Evolutionary conservation across 1,140 invertebrate species (phyloP).

Genomic region (Nilaparvata lugens): DNA sequence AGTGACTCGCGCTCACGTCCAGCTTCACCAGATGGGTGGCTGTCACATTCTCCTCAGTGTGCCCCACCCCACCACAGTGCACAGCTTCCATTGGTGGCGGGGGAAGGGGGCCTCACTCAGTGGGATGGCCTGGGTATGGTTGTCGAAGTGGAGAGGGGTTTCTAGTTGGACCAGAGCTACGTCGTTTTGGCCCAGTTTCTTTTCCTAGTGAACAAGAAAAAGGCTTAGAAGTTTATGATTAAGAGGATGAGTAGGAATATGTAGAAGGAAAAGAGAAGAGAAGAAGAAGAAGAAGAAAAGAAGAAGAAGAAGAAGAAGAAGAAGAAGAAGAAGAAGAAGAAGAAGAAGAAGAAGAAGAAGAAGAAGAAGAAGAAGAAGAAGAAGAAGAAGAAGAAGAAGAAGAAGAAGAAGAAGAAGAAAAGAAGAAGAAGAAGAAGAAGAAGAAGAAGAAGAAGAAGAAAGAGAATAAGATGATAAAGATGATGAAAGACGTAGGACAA

Average conservation of each 20-base stretch:
- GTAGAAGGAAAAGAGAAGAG: too few relatives aligned
- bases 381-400: not conserved
- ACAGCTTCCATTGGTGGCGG: not conserved
- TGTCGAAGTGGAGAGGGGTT: not conserved
- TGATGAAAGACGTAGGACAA: not conserved
- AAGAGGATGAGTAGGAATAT: too few relatives aligned
- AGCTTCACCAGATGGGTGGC: not conserved
- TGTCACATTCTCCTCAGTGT: not conserved
- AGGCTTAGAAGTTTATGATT: too few relatives aligned
- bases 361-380: not conserved
- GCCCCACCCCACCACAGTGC: not conserved
- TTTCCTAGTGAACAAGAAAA: not conserved
- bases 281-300: too few relatives aligned
- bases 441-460: too few relatives aligned
- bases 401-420: not conserved
- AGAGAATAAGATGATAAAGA: too few relatives aligned
- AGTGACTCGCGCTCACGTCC: not conserved
- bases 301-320: too few relatives aligned
- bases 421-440: not conserved
- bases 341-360: not conserved
- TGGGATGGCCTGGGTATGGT: not conserved
- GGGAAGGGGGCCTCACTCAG: not conserved
- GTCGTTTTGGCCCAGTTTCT: not conserved
- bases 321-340: not conserved
- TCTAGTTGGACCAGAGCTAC: not conserved